Conservation (phyloP, 2,888 invertebrate genomes). For the Ichneumoninae sp. region DNA sequence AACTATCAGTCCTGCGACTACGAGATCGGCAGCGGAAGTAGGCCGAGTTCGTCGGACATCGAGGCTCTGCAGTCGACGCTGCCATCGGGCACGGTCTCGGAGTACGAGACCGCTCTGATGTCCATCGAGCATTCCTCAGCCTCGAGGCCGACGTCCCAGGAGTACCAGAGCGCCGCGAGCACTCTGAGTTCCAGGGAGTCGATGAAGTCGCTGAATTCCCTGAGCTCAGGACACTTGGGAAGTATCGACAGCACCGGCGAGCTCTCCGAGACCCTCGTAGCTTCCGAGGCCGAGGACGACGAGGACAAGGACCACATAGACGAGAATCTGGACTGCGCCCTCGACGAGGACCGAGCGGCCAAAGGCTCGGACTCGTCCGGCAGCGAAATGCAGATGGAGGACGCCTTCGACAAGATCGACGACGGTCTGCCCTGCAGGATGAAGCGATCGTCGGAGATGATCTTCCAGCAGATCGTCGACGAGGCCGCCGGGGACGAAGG, state of each 20-base stretch:
- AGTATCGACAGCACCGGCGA: constrained; percentile 95
- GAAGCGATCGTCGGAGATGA: constrained; percentile 96
- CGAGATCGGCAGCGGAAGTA: constrained; percentile 88
- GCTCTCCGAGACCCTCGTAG: constrained; percentile 95
- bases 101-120: constrained; percentile 94
- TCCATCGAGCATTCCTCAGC: constrained; percentile 91
- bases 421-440: constrained; percentile 86
- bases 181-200: constrained; percentile 95
- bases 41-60: constrained; percentile 94
- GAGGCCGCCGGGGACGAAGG: constrained; percentile 82
- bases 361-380: constrained; percentile 74
- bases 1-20: constrained; percentile 95
- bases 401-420: constrained; percentile 85
- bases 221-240: constrained; percentile 94
- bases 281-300: constrained; percentile 91
- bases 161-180: constrained; percentile 94
- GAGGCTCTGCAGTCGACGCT: constrained; percentile 88
- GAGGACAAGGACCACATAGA: constrained; percentile 87
- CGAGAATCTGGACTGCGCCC: constrained; percentile 84
- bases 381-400: constrained; percentile 75
- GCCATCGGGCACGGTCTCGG: constrained; percentile 91
- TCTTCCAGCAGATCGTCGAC: constrained; percentile 89
- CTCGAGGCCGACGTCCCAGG: constrained; percentile 91
- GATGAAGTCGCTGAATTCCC: constrained; percentile 95
- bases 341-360: constrained; percentile 79